These are phyloP conservation scores for Epizoanthus stellaris DNA, from an alignment of 92 coral and sea anemone species.

Conservation along the genomic window DNA sequence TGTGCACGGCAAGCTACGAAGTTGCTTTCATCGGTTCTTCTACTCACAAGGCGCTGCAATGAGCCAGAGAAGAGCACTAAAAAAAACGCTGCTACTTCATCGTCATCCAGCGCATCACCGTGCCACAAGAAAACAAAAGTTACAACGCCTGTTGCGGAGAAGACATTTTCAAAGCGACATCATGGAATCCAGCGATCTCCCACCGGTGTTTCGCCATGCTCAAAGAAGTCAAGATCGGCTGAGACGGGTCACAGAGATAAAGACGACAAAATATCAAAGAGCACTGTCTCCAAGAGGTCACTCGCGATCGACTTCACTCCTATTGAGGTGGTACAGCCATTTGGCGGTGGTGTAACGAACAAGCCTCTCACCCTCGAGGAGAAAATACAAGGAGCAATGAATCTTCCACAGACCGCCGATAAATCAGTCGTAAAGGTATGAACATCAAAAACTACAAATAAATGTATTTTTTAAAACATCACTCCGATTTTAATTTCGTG, in stretches of 20 bases:
- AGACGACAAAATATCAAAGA: background rate
- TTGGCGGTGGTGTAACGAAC: background rate
- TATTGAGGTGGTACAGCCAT: too few species aligned
- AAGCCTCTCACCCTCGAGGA: slow-evolving; percentile 18
- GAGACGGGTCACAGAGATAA: background rate
- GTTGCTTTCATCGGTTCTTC: background rate
- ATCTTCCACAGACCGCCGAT: background rate
- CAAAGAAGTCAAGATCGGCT: slow-evolving; percentile 1
- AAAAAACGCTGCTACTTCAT: too few species aligned
- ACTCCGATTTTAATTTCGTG: too few species aligned
- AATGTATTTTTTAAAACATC: too few species aligned
- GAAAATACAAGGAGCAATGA: slow-evolving; percentile 15
- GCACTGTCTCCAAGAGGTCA: background rate
- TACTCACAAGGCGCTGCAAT: slow-evolving; percentile 1
- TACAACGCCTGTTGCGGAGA: too few species aligned
- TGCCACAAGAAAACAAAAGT: too few species aligned
- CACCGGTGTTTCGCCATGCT: slow-evolving; percentile 14
- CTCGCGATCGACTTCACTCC: too few species aligned
- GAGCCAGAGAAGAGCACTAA: background rate
- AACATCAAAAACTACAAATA: too few species aligned
- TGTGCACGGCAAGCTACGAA: background rate
- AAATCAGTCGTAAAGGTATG: too few species aligned
- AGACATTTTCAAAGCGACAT: too few species aligned
- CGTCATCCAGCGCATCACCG: too few species aligned
- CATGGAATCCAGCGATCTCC: slow-evolving; percentile 15